These are phyloP conservation scores for Notodromas monacha DNA, from an alignment of 2,888 invertebrate species.

Conservation along the genomic window DNA sequence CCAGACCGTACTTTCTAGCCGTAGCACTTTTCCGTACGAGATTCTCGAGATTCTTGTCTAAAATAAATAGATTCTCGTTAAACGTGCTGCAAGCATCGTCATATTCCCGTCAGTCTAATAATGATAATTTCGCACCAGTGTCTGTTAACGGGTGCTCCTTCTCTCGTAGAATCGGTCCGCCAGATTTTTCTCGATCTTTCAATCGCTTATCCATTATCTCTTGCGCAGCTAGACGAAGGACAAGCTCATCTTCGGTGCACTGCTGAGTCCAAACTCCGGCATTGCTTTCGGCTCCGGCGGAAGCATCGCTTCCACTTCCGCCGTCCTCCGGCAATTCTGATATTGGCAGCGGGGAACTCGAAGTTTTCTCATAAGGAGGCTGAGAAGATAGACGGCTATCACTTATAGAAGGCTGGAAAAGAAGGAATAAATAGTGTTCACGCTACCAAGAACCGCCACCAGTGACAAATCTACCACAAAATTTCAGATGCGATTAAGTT, in stretches of 20 bases:
- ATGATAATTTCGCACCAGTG: neutral
- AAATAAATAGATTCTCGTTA: too few relatives aligned
- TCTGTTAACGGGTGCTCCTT: neutral
- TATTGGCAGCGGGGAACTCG: conserved; percentile 14
- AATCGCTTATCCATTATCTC: conserved; percentile 19
- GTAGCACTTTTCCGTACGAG: conserved; percentile 11
- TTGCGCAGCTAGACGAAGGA: conserved; percentile 14
- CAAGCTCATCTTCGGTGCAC: conserved; percentile 14
- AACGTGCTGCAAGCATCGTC: too few relatives aligned
- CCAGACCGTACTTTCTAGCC: conserved; percentile 28
- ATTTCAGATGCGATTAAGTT: too few relatives aligned
- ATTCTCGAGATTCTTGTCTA: conserved; percentile 7
- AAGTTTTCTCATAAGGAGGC: conserved; percentile 7
- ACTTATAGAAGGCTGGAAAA: neutral
- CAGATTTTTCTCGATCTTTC: conserved; percentile 12
- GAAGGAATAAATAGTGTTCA: too few relatives aligned
- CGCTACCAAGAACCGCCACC: too few relatives aligned
- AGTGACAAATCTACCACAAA: too few relatives aligned
- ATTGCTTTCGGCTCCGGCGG: conserved; percentile 12
- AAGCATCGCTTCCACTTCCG: conserved; percentile 11
- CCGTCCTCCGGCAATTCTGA: conserved; percentile 13
- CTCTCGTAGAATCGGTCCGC: neutral
- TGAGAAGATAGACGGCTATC: neutral
- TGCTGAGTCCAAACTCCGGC: conserved; percentile 8
- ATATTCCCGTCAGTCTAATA: neutral